Percentiles rank a stretch among this genome's conserved stretches.
Conservation (phyloP, 2,888 invertebrate species). For the Pandemis cinnamomeana region DNA sequence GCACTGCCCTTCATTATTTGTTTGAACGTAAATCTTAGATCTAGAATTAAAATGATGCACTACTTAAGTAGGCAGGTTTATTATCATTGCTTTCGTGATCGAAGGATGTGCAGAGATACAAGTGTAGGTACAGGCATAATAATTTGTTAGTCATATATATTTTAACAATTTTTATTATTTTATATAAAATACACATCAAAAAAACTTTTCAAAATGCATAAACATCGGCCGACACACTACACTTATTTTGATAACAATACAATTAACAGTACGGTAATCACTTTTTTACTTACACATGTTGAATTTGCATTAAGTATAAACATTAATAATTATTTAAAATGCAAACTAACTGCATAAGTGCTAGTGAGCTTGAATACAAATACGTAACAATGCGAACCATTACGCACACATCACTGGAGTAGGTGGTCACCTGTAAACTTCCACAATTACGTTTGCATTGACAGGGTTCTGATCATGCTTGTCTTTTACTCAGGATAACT, state of each 20-base stretch:
- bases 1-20: no score
- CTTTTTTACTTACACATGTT: background rate
- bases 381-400: background rate
- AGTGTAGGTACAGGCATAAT: no score
- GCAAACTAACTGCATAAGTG: background rate
- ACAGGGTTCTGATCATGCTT: no score
- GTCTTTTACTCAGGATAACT: no score
- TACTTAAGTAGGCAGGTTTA: no score
- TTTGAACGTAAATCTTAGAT: no score
- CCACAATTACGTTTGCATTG: no score
- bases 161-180: constrained; percentile 64
- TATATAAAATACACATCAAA: constrained; percentile 65
- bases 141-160: background rate
- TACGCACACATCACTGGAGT: no score
- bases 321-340: background rate
- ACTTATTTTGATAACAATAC: constrained; percentile 22
- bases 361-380: background rate
- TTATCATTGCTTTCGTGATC: no score
- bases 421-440: no score
- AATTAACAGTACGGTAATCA: background rate
- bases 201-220: constrained; percentile 77
- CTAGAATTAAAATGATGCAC: no score
- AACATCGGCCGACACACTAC: constrained; percentile 63
- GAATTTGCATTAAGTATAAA: background rate
- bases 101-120: no score